Evolutionary conservation across 2,888 invertebrate species (phyloP), one percentile per base, ranked within the genome.

Genomic region (Cepaea hortensis): DNA sequence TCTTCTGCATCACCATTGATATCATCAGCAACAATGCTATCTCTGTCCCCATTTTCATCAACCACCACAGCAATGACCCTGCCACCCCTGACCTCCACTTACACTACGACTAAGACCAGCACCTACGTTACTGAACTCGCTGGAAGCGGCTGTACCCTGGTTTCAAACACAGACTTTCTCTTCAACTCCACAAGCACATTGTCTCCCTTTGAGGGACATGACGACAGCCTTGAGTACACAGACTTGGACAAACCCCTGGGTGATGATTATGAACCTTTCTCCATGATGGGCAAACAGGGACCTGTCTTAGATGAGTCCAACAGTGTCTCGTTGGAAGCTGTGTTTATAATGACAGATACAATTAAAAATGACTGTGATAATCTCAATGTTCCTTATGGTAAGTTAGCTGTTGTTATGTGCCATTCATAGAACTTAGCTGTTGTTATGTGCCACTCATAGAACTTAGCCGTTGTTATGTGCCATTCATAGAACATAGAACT

Each of bases 191-290:
- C 23, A 46, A 73, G 55, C 73, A 62, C 76, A 3, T 2, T 65
- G 62, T 61, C 85, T 1, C 68, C 81, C n/a, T 48, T 62, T 7
- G 23, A 55, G 6, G 15, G 46, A 2, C 72, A 50, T 0, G 85
- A 85, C 1, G 85, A 79, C 15, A 85, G 73, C 20, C 76, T 61
- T n/a, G 85, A 81, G 11, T 85, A 81, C 65, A 81, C 20, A 15
- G 82, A 86, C 68, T 82, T 86, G 20, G 86, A 86, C 77, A 86
- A 86, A 23, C 76, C 84, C 20, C 11, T 85, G 65, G 76, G 81
- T 18, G 85, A 85, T 7, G 85, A 85, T 11, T 62, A 81, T 35
- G 55, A 11, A 23, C 73, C 72, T 20, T 80, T 79, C 68, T 35
- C 80, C 18, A 48, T n/a, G 11, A 65, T 46, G n/a, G n/a, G 3